Evolutionary conservation across 2,113 vertebrate genomes (phyloP).

Genomic region (Anolis sagrei): DNA sequence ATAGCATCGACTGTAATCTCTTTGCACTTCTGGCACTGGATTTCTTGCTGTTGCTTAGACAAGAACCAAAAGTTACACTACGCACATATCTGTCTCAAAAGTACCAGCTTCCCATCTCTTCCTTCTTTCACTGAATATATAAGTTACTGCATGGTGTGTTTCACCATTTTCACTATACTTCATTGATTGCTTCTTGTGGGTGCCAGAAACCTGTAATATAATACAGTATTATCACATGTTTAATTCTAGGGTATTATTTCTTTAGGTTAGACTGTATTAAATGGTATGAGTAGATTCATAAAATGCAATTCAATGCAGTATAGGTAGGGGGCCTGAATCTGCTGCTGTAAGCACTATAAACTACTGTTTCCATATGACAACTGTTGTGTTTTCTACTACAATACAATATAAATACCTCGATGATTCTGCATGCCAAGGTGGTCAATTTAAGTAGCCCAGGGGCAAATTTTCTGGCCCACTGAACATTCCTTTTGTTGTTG

Average conservation of each 20-base stretch:
- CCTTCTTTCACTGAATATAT: neutral
- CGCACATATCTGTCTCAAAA: neutral
- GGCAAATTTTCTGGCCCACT: no score
- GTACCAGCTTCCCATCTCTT: slow-evolving; percentile 10
- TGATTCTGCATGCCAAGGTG: neutral
- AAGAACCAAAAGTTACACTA: neutral
- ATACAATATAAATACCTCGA: neutral
- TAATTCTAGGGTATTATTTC: neutral
- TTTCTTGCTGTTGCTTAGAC: slow-evolving; percentile 7
- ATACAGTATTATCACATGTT: neutral
- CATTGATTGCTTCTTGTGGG: neutral
- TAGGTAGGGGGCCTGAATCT: no score
- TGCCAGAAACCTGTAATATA: neutral
- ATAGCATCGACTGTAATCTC: neutral
- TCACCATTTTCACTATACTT: neutral
- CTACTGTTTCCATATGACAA: neutral
- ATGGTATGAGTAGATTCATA: no score
- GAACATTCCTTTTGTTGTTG: no score
- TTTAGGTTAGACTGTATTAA: neutral
- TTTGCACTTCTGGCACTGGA: slow-evolving; percentile 21
- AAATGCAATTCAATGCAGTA: no score
- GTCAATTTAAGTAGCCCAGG: no score
- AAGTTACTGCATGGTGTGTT: neutral
- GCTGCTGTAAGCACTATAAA: no score
- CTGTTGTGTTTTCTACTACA: neutral